Conservation (phyloP, 2,888 invertebrate genomes). For the Myopa tessellatipennis region DNA sequence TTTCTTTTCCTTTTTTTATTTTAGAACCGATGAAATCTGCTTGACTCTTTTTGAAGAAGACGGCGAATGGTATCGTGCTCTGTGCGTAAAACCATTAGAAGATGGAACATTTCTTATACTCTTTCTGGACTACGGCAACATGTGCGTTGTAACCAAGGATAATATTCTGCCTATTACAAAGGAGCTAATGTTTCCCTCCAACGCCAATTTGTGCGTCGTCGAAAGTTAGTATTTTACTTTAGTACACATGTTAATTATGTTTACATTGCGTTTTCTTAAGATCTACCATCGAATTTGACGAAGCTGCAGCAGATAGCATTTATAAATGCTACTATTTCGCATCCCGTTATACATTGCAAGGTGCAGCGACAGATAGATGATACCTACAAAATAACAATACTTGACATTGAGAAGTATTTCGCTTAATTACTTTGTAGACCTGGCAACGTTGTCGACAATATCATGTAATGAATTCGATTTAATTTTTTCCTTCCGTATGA, state of each 20-base stretch:
- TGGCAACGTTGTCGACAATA: conserved; percentile 19
- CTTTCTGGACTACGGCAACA: conserved; percentile 55
- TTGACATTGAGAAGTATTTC: conserved; percentile 33
- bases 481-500: not conserved
- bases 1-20: not conserved
- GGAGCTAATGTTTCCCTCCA: conserved; percentile 52
- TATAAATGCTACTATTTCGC: conserved; percentile 25
- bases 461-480: not conserved
- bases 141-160: conserved; percentile 47
- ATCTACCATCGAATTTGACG: conserved; percentile 29
- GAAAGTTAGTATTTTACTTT: conserved; percentile 46
- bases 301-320: conserved; percentile 39
- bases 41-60: conserved; percentile 51
- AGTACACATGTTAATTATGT: not conserved
- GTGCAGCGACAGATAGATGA: conserved; percentile 35
- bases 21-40: conserved; percentile 52
- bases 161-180: conserved; percentile 50
- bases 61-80: conserved; percentile 54
- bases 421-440: conserved; percentile 24
- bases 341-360: conserved; percentile 43
- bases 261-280: not conserved
- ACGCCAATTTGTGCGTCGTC: conserved; percentile 51
- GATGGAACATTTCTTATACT: conserved; percentile 50
- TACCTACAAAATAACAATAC: conserved; percentile 41
- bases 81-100: conserved; percentile 47